Evolutionary conservation across 2,797 vertebrate genomes (phyloP), one percentile per base, ranked within the genome.

Genomic region (Triplophysa yarkandensis): DNA sequence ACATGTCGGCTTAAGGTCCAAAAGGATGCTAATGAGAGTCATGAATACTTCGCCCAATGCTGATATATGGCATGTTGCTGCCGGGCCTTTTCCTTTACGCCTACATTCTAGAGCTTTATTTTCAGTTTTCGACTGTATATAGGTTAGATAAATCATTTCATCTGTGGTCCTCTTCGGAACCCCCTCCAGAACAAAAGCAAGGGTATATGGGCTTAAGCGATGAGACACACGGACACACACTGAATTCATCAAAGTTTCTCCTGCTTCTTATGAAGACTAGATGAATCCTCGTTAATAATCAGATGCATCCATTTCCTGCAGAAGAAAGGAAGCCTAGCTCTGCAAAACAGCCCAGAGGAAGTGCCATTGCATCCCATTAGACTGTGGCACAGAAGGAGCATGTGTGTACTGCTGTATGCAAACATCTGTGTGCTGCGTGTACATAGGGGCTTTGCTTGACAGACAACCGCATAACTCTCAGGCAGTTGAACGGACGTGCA

Each of bases 211-310:
- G 50, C 46, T 83, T 71, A 80, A 14, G 11, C 14, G 23, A 27
- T 9, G 14, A 70, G 32, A 28, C 39, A 43, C 19, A 27, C 27
- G 4, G 61, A 64, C 85, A 81, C 88, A 84, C 75, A 74, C 82
- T 89, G 93, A 90, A 94, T 92, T 90, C 89, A 91, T 93, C 90
- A 91, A 85, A 83, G 77, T 85, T 91, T 93, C 91, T 92, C 89
- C 86, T 91, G 91, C 87, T 84, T 87, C 91, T 88, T 91, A 90
- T 92, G 90, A 94, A 93, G 91, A 92, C 95, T 90, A 91, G 93
- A 93, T 93, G 93, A 93, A 93, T 94, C 89, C 83, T 89, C 86
- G 90, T 93, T 95, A 92, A 91, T 93, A 93, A 95, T 93, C 93
- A 88, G 91, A 91, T 93, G 91, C 90, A 91, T 94, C 93, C 89